Percentiles rank a stretch among this genome's conserved stretches.
Evolutionary conservation across 1,140 invertebrate genomes (phyloP).

Genomic region (Eciton burchellii): DNA sequence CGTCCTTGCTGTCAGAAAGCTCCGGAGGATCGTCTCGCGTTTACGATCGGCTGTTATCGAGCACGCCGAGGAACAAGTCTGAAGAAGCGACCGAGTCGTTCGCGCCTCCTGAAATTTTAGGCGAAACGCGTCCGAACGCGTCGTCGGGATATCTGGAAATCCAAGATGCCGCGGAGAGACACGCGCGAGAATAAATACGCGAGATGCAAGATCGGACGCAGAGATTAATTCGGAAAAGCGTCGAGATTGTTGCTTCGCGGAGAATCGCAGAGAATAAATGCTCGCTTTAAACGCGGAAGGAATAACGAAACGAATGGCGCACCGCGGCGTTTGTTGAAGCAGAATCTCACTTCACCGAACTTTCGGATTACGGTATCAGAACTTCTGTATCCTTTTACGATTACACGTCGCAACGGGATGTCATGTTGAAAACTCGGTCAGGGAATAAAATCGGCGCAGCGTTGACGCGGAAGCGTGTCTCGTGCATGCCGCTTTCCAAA

Average conservation of each 20-base stretch:
- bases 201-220: not conserved
- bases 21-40: slow-evolving; percentile 57
- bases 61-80: slow-evolving; percentile 25
- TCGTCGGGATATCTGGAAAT: not conserved
- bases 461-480: slow-evolving; percentile 35
- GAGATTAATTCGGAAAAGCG: not conserved
- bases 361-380: slow-evolving; percentile 56
- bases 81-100: too few relatives aligned
- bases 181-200: too few relatives aligned
- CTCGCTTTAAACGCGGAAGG: slow-evolving; percentile 1
- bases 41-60: slow-evolving; percentile 48
- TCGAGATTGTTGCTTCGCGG: not conserved
- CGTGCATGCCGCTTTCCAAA: not conserved
- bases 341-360: slow-evolving; percentile 49
- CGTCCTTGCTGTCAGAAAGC: slow-evolving; percentile 42
- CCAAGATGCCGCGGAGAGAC: not conserved
- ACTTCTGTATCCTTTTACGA: slow-evolving; percentile 60
- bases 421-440: slow-evolving; percentile 53
- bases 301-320: slow-evolving; percentile 11
- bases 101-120: too few relatives aligned
- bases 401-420: slow-evolving; percentile 57
- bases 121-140: not conserved
- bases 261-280: not conserved
- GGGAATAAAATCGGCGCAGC: slow-evolving; percentile 45
- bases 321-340: slow-evolving; percentile 1